Conservation (phyloP, 2,797 vertebrate genomes). For the Anomalospiza imberbis region DNA sequence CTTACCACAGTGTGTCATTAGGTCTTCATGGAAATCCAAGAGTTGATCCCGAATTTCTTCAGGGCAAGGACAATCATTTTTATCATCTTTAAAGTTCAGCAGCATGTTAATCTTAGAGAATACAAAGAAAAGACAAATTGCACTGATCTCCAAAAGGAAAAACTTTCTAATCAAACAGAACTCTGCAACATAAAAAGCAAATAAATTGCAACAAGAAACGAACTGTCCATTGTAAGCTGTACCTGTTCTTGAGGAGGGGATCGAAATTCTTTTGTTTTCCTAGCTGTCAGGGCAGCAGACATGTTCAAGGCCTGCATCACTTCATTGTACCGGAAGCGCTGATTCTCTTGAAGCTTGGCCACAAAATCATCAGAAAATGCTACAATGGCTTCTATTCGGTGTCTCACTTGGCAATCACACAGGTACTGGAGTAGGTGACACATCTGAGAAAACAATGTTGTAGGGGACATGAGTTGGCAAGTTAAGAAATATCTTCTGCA, state of each 20-base stretch:
- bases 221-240: not conserved
- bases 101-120: conserved; percentile 91
- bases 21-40: conserved; percentile 91
- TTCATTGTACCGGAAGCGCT: conserved; percentile 94
- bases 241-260: conserved; percentile 97
- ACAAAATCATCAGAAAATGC: conserved; percentile 96
- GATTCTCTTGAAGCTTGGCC: conserved; percentile 92
- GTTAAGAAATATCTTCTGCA: not conserved
- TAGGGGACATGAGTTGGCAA: not conserved
- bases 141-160: not conserved
- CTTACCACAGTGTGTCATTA: conserved; percentile 94
- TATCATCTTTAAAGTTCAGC: conserved; percentile 93
- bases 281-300: conserved; percentile 93
- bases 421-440: conserved; percentile 93
- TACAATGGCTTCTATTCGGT: conserved; percentile 93
- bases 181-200: not conserved
- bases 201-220: not conserved
- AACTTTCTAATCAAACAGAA: not conserved
- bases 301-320: conserved; percentile 98
- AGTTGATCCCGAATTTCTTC: conserved; percentile 89
- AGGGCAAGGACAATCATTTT: conserved; percentile 92
- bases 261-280: conserved; percentile 95
- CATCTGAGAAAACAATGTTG: conserved; percentile 78
- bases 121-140: not conserved
- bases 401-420: conserved; percentile 94